These are phyloP conservation scores for Palythoa heliodiscus DNA, from an alignment of 92 coral and sea anemone genomes.

Conservation along the genomic window DNA sequence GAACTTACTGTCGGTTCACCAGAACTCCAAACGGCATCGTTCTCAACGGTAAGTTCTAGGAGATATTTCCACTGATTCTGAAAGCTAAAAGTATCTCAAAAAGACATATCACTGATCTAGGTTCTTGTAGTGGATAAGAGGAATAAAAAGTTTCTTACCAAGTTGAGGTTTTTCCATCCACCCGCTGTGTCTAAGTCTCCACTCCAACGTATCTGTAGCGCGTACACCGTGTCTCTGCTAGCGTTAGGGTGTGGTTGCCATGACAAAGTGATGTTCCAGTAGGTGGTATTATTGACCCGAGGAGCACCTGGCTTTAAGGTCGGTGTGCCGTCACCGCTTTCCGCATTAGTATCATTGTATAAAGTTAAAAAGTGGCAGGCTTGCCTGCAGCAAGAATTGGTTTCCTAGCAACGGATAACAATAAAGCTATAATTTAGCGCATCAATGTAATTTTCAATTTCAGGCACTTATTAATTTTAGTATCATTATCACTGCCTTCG, in stretches of 20 bases:
- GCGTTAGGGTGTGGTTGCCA: constrained; percentile 27
- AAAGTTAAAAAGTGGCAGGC: constrained; percentile 14
- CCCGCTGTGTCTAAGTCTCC: not conserved
- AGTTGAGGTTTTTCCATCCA: constrained; percentile 24
- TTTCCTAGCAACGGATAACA: not conserved
- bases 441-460: not conserved
- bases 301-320: constrained; percentile 27
- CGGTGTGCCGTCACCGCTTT: not conserved
- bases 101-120: not conserved
- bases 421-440: not conserved
- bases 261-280: constrained; percentile 26
- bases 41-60: too few relatives aligned
- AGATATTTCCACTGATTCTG: too few relatives aligned
- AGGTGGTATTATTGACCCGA: not conserved
- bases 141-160: not conserved
- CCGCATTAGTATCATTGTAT: constrained; percentile 9
- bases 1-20: too few relatives aligned
- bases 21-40: too few relatives aligned
- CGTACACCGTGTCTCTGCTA: constrained; percentile 9
- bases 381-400: not conserved
- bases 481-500: not conserved
- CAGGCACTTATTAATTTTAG: not conserved
- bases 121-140: too few relatives aligned
- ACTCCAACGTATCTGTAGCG: constrained; percentile 28
- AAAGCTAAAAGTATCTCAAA: too few relatives aligned